Evolutionary conservation across 2,797 vertebrate species (phyloP), one percentile per base, ranked within the genome.

Genomic region (Enteromius treurensis): DNA sequence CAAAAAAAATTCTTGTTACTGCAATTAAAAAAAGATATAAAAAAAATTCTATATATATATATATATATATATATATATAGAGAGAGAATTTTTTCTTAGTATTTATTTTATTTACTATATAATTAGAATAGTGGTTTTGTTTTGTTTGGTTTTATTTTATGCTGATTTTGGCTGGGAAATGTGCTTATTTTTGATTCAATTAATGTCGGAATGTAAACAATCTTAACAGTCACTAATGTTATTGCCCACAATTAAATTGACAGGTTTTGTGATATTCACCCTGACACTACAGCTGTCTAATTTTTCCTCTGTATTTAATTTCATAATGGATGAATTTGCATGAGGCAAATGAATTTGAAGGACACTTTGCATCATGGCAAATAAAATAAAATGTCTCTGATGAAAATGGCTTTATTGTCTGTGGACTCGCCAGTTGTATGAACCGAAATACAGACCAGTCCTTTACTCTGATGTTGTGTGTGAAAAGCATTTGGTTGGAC

Each of bases 351-450:
- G 17, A 85, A 83, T 85, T 86, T 88, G 69, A 75, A 85, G 79
- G 37, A 81, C 62, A 68, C 10, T 78, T 85, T 85, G 80, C 85
- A 70, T 88, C 86, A 88, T 80, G 84, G 87, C 85, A 83, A 88
- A 86, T 88, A 81, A 84, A 88, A 84, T 62, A 73, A 79, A 87
- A 82, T 69, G 69, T 79, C 49, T 85, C 81, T 86, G 81, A 79
- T 77, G 60, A 85, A 86, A 78, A 79, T 76, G 53, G 15, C 68
- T 70, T 82, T 68, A 78, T 53, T 78, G 68, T 82, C 76, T 79
- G 75, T 84, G 34, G 62, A 74, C 79, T 15, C 32, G 4, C 68
- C 37, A 26, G 42, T 6, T 65, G 37, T 58, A 49, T 53, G 75
- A 84, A 32, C 70, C 26, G 65, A 79, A 75, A 65, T 74, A 15